Evolutionary conservation across 2,888 invertebrate genomes (phyloP).

Genomic region (Vanessa cardui): DNA sequence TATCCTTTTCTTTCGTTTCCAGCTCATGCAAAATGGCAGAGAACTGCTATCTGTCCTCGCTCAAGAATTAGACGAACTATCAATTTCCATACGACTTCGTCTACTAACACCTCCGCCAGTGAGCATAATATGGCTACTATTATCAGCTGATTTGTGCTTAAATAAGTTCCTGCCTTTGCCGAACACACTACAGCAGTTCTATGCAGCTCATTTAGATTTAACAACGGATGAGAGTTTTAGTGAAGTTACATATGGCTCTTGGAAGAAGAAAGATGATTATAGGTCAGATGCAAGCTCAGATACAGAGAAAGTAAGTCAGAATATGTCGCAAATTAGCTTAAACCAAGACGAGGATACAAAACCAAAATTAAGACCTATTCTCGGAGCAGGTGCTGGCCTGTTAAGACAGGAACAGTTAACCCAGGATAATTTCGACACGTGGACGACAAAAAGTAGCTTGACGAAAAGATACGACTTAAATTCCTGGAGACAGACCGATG

Average conservation of each 20-base stretch:
- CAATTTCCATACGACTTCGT: slow-evolving; percentile 68
- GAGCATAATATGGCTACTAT: slow-evolving; percentile 71
- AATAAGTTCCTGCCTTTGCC: slow-evolving; percentile 76
- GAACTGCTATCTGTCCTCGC: slow-evolving; percentile 68
- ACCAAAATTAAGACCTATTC: slow-evolving; percentile 70
- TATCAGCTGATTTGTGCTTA: slow-evolving; percentile 71
- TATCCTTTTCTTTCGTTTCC: slow-evolving; percentile 52
- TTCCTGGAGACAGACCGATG: slow-evolving; percentile 70
- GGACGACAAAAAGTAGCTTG: slow-evolving; percentile 62
- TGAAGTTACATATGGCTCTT: slow-evolving; percentile 74
- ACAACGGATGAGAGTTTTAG: slow-evolving; percentile 67
- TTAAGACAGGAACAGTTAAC: slow-evolving; percentile 63
- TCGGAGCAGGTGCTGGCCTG: slow-evolving; percentile 71
- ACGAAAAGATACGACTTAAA: slow-evolving; percentile 72
- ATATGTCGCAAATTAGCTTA: slow-evolving; percentile 64
- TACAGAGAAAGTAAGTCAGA: slow-evolving; percentile 58
- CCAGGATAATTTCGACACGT: slow-evolving; percentile 65
- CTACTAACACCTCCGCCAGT: slow-evolving; percentile 66
- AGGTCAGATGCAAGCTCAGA: slow-evolving; percentile 49
- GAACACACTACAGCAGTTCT: slow-evolving; percentile 73
- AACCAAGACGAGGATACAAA: slow-evolving; percentile 67
- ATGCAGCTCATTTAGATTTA: slow-evolving; percentile 70
- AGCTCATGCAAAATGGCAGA: slow-evolving; percentile 77
- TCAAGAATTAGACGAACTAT: slow-evolving; percentile 69
- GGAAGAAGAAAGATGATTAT: slow-evolving; percentile 70